Conservation (phyloP, 1,140 invertebrate species). For the Pseudomyrmex gracilis region DNA sequence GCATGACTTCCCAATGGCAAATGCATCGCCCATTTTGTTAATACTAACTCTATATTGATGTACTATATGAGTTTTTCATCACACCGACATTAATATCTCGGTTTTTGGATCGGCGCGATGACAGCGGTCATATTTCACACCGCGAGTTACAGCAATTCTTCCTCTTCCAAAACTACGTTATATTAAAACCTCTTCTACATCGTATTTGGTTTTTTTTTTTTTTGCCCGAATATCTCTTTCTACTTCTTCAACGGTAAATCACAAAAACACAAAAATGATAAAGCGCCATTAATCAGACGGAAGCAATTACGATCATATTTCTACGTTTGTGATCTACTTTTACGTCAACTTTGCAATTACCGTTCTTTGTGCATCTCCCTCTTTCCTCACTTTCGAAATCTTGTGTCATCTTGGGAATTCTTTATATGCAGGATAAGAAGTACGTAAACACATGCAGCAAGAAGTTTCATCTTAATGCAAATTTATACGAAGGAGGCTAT, state of each 20-base stretch:
- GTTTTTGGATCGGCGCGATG: not conserved
- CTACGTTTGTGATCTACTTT: not conserved
- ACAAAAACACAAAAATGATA: not conserved
- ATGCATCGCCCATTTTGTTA: conserved; percentile 8
- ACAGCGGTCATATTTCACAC: not conserved
- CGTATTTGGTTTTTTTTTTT: not conserved
- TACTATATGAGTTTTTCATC: not conserved
- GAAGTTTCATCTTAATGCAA: conserved; percentile 42
- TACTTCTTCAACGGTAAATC: not conserved
- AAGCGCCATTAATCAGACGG: not conserved
- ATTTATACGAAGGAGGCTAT: conserved; percentile 19
- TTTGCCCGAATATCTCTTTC: not conserved
- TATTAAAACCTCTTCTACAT: not conserved
- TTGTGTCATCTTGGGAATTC: not conserved
- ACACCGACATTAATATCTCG: not conserved
- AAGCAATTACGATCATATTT: not conserved
- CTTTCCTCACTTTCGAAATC: not conserved
- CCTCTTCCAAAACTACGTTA: not conserved
- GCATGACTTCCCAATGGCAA: conserved; percentile 16
- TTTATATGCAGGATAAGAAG: conserved; percentile 12
- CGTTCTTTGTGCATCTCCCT: not conserved
- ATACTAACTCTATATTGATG: not conserved
- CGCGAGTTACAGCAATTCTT: not conserved
- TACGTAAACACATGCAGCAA: not conserved
- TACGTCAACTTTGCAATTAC: not conserved